Conservation (phyloP, 1,140 invertebrate species). For the Orchestia grillus region DNA sequence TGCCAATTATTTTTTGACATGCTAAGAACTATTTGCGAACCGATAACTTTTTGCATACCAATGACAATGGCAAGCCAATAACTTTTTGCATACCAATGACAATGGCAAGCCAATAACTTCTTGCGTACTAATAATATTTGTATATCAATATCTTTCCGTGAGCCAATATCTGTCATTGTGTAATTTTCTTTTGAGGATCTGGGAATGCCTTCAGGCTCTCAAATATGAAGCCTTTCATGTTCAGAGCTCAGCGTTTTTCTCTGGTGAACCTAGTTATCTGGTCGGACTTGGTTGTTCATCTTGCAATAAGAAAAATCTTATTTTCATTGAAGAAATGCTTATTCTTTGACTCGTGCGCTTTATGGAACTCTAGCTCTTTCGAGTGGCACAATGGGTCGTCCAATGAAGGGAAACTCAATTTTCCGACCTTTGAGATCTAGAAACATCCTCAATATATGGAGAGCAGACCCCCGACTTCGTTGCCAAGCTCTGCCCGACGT, state of each 20-base stretch:
- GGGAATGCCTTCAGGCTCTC: not conserved
- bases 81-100: too few species aligned
- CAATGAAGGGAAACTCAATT: constrained; percentile 12
- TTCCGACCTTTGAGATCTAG: constrained; percentile 18
- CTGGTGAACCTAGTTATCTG: not conserved
- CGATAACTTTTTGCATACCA: too few species aligned
- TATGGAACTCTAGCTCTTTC: not conserved
- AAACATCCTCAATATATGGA: constrained; percentile 50
- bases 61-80: too few species aligned
- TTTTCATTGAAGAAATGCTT: constrained; percentile 10
- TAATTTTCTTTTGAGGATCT: not conserved
- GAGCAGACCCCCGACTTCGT: not conserved
- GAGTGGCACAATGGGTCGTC: not conserved
- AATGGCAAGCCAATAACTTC: too few species aligned
- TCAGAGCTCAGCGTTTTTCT: not conserved
- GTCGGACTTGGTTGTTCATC: not conserved
- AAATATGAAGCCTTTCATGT: not conserved
- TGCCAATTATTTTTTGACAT: too few species aligned
- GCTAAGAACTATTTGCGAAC: too few species aligned
- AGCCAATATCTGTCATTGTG: too few species aligned
- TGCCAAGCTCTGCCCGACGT: not conserved
- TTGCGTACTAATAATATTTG: too few species aligned
- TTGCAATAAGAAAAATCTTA: not conserved
- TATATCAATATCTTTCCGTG: not conserved
- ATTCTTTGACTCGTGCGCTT: constrained; percentile 1